These are phyloP conservation scores for Diachrysia chrysitis DNA, from an alignment of 2,888 invertebrate genomes.

Conservation along the genomic window DNA sequence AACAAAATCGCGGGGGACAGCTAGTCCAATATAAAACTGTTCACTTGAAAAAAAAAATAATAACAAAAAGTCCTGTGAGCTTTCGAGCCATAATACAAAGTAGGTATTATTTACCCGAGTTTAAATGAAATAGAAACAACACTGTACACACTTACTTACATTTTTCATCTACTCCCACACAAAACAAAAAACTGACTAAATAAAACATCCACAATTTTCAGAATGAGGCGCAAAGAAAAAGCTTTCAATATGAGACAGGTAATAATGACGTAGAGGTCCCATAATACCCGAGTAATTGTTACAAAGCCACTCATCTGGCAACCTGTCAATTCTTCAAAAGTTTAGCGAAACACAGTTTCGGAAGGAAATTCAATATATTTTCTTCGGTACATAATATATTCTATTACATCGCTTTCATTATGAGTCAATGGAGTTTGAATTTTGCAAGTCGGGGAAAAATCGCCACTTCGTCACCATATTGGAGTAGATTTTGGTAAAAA, in stretches of 20 bases:
- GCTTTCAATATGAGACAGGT: constrained; percentile 3
- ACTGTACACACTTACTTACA: too few species aligned
- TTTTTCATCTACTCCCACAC: too few species aligned
- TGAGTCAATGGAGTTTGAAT: constrained; percentile 4
- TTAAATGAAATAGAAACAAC: too few species aligned
- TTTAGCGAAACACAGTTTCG: constrained; percentile 21
- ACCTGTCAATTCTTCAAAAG: constrained; percentile 21
- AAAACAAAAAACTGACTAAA: too few species aligned
- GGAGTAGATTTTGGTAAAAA: neutral
- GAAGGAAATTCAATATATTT: constrained; percentile 23
- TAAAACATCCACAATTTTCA: too few species aligned
- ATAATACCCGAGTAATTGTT: constrained; percentile 15
- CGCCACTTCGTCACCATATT: neutral
- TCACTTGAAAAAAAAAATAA: too few species aligned
- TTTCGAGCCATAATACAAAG: too few species aligned
- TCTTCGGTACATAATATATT: constrained; percentile 34
- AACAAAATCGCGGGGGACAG: too few species aligned
- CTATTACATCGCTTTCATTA: constrained; percentile 17
- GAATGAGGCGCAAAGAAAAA: neutral
- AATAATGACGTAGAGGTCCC: constrained; percentile 10
- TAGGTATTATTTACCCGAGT: too few species aligned
- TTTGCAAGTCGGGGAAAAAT: neutral
- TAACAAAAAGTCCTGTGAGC: too few species aligned
- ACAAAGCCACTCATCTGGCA: constrained; percentile 14
- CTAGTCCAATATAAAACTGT: too few species aligned